Conservation (phyloP, 2,797 vertebrate genomes). For the Rhodeus uyekii region DNA sequence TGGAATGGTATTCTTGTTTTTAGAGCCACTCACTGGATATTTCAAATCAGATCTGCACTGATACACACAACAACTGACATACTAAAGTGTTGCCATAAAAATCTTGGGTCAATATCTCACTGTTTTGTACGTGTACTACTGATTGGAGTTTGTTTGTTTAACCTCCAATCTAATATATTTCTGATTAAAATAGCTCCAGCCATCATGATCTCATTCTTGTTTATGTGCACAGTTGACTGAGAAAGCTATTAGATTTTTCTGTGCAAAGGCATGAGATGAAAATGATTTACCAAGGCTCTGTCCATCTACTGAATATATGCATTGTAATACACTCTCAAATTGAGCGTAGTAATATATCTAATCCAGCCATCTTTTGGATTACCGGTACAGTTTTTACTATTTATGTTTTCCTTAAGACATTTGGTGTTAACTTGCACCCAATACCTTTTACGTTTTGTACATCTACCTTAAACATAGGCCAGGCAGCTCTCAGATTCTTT, state of each 20-base stretch:
- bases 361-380: not conserved
- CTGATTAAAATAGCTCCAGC: constrained; percentile 4
- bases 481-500: not conserved
- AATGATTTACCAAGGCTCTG: not conserved
- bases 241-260: constrained; percentile 18
- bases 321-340: not conserved
- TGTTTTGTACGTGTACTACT: constrained; percentile 3
- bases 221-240: constrained; percentile 19
- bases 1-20: too few species aligned
- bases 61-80: too few species aligned
- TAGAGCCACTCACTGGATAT: too few species aligned
- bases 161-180: constrained; percentile 10
- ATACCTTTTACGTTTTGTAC: too few species aligned
- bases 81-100: too few species aligned
- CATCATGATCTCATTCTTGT: constrained; percentile 3
- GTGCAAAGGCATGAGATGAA: constrained; percentile 15
- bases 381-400: not conserved
- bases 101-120: not conserved
- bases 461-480: constrained; percentile 13
- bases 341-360: not conserved
- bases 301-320: not conserved
- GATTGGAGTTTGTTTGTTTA: constrained; percentile 3
- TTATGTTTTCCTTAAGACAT: not conserved
- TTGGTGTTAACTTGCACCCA: not conserved
- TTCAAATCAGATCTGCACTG: too few species aligned